Evolutionary conservation across 2,797 vertebrate species (phyloP).

Genomic region (Betta splendens): DNA sequence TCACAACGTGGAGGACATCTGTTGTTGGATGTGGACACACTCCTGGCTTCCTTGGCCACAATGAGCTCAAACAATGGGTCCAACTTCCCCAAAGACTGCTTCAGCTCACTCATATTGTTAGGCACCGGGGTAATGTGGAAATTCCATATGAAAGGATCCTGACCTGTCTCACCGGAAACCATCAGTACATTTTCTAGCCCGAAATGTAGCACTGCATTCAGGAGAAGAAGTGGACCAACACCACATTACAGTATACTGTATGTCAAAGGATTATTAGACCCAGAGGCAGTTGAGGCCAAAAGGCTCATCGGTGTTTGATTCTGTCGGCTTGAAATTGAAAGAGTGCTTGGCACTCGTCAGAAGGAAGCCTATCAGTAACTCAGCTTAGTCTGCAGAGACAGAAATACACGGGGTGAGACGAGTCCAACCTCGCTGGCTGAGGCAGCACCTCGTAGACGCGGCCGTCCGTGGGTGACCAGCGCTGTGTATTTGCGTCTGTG

Average conservation of each 20-base stretch:
- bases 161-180: no score
- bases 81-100: no score
- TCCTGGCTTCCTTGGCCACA: no score
- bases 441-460: constrained; percentile 1
- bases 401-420: constrained; percentile 24
- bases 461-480: constrained; percentile 1
- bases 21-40: no score
- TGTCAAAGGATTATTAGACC: not conserved
- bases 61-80: no score
- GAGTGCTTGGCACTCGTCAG: constrained; percentile 11
- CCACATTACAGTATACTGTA: no score
- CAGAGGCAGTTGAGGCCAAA: constrained; percentile 1
- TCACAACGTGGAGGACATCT: no score
- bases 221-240: not conserved
- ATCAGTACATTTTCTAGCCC: no score
- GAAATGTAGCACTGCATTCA: no score
- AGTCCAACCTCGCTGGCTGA: constrained; percentile 5
- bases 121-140: no score
- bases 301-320: not conserved
- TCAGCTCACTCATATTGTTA: no score
- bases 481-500: constrained; percentile 21
- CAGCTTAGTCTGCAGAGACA: constrained; percentile 15
- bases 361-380: constrained; percentile 16
- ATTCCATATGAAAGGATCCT: no score
- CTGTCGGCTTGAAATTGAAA: constrained; percentile 30